Base-by-base conservation (phyloP, 2,113 vertebrate species). In the Mixornis gularis region DNA sequence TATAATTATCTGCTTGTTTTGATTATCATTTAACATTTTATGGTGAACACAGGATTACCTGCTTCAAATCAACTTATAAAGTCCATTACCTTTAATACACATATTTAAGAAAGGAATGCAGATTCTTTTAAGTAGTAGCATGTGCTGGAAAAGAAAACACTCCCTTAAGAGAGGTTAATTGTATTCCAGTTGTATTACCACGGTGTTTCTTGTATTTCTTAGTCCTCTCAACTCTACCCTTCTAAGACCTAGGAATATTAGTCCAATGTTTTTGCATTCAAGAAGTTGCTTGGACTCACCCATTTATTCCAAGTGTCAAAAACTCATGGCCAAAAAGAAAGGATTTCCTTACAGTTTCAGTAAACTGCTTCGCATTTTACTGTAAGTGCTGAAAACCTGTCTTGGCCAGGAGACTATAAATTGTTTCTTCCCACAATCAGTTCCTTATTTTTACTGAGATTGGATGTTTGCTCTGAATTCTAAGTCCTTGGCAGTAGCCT, bases 361-460 rank as follows among this genome's bases (percentile, higher is more conserved):
- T 48, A 80, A 71, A 56, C 43, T 89, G 49, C 76, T 92, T 94
- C 71, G 68, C 13, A n/a, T 83, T 87, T 91, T 73, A 79, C 34
- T 65, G 6, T 79, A 84, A 89, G 46, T 93, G 78, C 80, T 92
- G 65, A 91, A 92, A 87, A 41, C 81, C 72, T 66, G 21, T 91
- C 55, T 87, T 92, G 81, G 55, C 71, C 43, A 64, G 26, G 68
- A 72, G 56, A 78, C 71, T 59, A 55, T 1, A 58, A 89, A 51
- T 70, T 49, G 24, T 58, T 93, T 93, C 71, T 92, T 60, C 55
- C 44, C 22, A 19, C 48, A 85, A 49, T 49, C 38, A 60, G 68
- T 71, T 91, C 70, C 66, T 49, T 87, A 56, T 55, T 95, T 96
- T 95, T 77, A 68, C 34, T 60, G 85, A 66, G n/a, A 25, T 43